Conservation (phyloP, 2,888 invertebrate genomes). For the Tortricodes alternella region DNA sequence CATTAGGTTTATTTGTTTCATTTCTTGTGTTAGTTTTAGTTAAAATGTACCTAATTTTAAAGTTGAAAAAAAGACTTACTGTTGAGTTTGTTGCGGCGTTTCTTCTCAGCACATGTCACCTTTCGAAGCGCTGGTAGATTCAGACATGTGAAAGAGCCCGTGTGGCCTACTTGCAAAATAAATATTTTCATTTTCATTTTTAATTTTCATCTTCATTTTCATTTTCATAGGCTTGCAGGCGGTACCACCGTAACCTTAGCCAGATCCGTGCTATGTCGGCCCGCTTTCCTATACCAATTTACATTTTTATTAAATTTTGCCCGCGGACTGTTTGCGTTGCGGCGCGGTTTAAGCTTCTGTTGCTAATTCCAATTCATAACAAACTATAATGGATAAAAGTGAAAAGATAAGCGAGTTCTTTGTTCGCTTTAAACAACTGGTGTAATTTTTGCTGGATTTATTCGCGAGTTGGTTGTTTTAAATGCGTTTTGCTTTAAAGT, state of each 20-base stretch:
- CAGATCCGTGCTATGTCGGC: conserved; percentile 41
- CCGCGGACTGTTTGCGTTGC: conserved; percentile 6
- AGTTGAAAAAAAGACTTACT: no score
- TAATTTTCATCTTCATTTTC: background rate
- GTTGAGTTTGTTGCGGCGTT: no score
- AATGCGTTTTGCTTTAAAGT: background rate
- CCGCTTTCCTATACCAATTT: conserved; percentile 53
- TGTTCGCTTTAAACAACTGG: background rate
- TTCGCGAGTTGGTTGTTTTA: background rate
- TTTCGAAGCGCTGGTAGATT: no score
- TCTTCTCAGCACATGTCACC: no score
- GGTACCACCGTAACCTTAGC: background rate
- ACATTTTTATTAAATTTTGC: conserved; percentile 54
- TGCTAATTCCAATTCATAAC: conserved; percentile 26
- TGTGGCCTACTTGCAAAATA: no score
- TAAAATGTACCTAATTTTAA: no score
- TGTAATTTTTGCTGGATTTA: background rate
- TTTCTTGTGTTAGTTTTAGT: no score
- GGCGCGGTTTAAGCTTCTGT: conserved; percentile 19
- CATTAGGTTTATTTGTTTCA: no score
- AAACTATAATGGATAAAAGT: conserved; percentile 19
- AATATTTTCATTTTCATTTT: no score
- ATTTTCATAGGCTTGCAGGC: background rate
- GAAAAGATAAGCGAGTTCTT: conserved; percentile 14
- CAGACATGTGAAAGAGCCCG: no score